Percentiles rank a stretch among this genome's conserved stretches.
Evolutionary conservation across 2,888 invertebrate species (phyloP).

Genomic region (Macaria notata): DNA sequence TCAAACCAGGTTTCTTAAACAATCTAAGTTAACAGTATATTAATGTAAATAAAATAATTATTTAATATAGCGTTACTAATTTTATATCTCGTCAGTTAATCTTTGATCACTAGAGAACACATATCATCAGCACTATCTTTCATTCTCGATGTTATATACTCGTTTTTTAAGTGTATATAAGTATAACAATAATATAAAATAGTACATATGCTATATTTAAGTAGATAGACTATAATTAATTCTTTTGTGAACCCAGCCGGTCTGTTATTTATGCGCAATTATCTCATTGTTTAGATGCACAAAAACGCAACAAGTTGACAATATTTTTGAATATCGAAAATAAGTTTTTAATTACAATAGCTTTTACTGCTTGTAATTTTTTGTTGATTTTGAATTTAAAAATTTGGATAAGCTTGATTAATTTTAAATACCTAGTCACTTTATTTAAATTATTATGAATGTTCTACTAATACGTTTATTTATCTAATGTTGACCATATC

Average conservation of each 20-base stretch:
- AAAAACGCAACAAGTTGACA: conserved; percentile 20
- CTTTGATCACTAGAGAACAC: conserved; percentile 67
- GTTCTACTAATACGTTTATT: too few relatives aligned
- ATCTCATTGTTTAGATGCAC: conserved; percentile 18
- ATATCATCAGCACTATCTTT: conserved; percentile 78
- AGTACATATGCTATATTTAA: conserved; percentile 37
- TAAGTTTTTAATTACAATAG: too few relatives aligned
- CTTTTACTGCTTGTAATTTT: too few relatives aligned
- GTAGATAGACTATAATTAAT: conserved; percentile 54
- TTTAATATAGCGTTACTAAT: conserved; percentile 58
- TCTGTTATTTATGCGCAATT: conserved; percentile 24
- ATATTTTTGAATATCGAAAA: neutral
- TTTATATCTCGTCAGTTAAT: conserved; percentile 61
- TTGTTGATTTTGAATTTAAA: too few relatives aligned
- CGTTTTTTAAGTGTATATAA: conserved; percentile 52
- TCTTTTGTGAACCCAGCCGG: conserved; percentile 29
- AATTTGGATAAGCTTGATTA: too few relatives aligned
- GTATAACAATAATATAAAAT: conserved; percentile 36
- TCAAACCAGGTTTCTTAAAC: conserved; percentile 36
- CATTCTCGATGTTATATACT: conserved; percentile 74
- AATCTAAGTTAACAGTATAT: conserved; percentile 44
- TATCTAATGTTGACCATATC: conserved; percentile 12
- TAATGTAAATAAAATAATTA: conserved; percentile 49
- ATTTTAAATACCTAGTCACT: neutral
- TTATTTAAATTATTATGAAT: too few relatives aligned